phyloP scores from a whole-genome alignment of 2,888 invertebrate species.

The Ariolimax columbianus region DNA sequence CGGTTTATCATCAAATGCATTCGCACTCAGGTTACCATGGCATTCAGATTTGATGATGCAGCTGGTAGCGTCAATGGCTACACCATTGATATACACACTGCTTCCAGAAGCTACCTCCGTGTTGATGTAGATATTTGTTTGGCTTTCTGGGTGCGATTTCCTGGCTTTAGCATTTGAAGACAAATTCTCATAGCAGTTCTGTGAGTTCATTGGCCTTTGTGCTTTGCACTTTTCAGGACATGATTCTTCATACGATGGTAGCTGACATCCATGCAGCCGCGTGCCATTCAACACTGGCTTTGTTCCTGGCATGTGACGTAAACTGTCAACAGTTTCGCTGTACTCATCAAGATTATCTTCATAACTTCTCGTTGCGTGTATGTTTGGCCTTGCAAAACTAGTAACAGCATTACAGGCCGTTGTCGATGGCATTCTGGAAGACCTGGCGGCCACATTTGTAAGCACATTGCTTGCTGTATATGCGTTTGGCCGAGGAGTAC shows the following conservation, averaged over 20 bases:
- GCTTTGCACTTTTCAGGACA: neutral
- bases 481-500: neutral
- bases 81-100: neutral
- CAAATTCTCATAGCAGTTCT: neutral
- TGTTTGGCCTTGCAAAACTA: neutral
- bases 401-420: neutral
- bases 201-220: neutral
- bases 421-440: neutral
- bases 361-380: neutral
- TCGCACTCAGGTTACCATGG: neutral
- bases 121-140: slow-evolving; percentile 30
- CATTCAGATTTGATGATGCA: neutral
- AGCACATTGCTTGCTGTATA: neutral
- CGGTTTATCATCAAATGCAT: neutral
- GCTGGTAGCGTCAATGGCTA: slow-evolving; percentile 9
- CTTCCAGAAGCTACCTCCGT: neutral
- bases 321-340: slow-evolving; percentile 28
- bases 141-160: neutral
- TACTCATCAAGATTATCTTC: neutral
- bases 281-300: neutral
- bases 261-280: neutral
- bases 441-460: neutral
- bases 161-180: neutral
- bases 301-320: neutral
- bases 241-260: slow-evolving; percentile 8